Base-by-base conservation (phyloP, 2,797 vertebrate genomes). In the Pipistrellus kuhlii region DNA sequence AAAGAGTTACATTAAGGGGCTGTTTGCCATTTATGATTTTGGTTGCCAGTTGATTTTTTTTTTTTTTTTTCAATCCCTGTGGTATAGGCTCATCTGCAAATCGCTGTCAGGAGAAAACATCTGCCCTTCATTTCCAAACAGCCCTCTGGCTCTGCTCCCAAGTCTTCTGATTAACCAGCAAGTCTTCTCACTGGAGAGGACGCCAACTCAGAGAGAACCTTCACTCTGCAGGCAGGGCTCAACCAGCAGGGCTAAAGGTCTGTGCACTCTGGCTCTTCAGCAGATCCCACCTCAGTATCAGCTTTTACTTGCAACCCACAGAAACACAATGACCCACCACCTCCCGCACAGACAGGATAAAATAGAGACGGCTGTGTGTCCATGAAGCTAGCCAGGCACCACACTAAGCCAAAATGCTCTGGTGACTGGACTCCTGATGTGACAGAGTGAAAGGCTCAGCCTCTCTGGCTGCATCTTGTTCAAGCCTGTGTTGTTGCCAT, bases 121-220 rank as follows among this genome's bases (percentile, higher is more conserved):
- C 91, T 90, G 85, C 82, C 91, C 92, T 78, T 83, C 51, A 51
- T 91, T 94, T 85, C 86, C 77, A 62, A 91, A 55, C 78, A 38
- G n/a, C 38, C 35, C 30, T 80, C 72, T 87, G 80, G 84, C 93
- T 57, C 38, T 76, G 41, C 30, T 81, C 71, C 69, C 68, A n/a
- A 27, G 66, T 89, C 75, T 95, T 59, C 91, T 77, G 57, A 84
- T 76, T 66, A 80, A 64, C 51, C 51, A 72, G 66, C 35, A n/a
- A n/a, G 48, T 66, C 86, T 72, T 92, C 55, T 41, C 48, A 62
- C 20, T 68, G 35, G 23, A 77, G 32, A 76, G 66, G 32, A 35
- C 32, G 59, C 57, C 88, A 57, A 80, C 10, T 25, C 30, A 0
- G 51, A 76, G 66, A 68, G 68, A 46, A 53, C 4, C 51, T 80